These are phyloP conservation scores for Cataglyphis cursor DNA, from an alignment of 2,888 invertebrate species.

Conservation along the genomic window DNA sequence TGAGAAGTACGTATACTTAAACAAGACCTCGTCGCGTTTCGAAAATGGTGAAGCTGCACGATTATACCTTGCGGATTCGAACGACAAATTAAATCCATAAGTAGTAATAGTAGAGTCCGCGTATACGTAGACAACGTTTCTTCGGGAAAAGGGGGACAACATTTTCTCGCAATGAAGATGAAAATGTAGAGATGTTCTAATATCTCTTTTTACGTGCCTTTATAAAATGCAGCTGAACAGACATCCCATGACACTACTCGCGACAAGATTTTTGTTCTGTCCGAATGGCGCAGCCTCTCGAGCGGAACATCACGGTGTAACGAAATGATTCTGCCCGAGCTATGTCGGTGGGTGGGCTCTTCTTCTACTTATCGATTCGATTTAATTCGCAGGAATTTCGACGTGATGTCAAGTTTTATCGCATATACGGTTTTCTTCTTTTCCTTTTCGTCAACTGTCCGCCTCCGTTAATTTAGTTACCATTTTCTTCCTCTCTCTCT, in stretches of 20 bases:
- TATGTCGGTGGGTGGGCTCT: conserved; percentile 47
- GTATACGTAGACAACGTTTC: not conserved
- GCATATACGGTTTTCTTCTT: conserved; percentile 22
- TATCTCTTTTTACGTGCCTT: conserved; percentile 29
- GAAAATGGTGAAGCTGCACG: not conserved
- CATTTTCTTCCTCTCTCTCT: conserved; percentile 36
- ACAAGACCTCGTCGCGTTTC: conserved; percentile 27
- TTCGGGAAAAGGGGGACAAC: not conserved
- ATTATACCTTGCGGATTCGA: conserved; percentile 3
- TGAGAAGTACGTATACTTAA: conserved; percentile 14
- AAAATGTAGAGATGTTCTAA: conserved; percentile 26
- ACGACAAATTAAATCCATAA: conserved; percentile 29
- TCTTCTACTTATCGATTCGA: conserved; percentile 41
- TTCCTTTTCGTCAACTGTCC: conserved; percentile 26
- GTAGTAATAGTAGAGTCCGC: not conserved
- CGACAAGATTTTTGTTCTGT: conserved; percentile 7
- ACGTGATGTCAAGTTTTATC: conserved; percentile 23
- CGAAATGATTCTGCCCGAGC: conserved; percentile 37
- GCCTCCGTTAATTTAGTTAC: conserved; percentile 17
- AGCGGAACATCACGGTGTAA: conserved; percentile 46
- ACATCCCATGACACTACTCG: not conserved
- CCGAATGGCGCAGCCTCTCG: conserved; percentile 12
- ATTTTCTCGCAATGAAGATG: not conserved
- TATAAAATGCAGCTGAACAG: conserved; percentile 23
- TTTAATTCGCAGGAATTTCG: conserved; percentile 40